phyloP scores from a whole-genome alignment of 2,797 vertebrate genomes.

The Mormyrus hasselquistii region DNA sequence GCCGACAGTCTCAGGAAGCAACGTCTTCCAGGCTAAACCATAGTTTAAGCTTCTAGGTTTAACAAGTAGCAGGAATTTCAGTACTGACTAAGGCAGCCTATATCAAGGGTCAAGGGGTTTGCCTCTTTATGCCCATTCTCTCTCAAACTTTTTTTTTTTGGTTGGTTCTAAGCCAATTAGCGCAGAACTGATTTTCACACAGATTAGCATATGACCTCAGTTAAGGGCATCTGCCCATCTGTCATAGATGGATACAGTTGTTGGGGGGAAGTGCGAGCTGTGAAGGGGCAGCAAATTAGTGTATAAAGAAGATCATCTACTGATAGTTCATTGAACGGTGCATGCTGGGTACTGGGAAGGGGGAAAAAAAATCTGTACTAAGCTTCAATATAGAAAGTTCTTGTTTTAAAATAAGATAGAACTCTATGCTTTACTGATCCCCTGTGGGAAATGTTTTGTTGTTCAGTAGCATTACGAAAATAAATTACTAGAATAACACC shows the following conservation, averaged over 20 bases:
- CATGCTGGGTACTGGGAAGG: not conserved
- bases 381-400: not conserved
- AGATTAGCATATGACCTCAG: conserved; percentile 7
- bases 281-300: not conserved
- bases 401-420: not conserved
- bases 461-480: not conserved
- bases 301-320: not conserved
- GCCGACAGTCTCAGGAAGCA: not conserved
- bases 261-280: not conserved
- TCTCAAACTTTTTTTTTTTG: not conserved
- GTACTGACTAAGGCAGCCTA: not conserved
- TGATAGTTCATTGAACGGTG: not conserved
- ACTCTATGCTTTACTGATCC: not conserved
- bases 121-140: not conserved
- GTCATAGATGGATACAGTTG: not conserved
- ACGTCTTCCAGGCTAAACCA: not conserved
- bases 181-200: not conserved
- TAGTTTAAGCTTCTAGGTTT: not conserved
- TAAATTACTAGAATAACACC: not conserved
- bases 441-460: not conserved
- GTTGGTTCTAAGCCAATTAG: not conserved
- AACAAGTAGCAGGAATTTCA: not conserved
- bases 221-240: conserved; percentile 27
- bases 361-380: not conserved
- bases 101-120: not conserved